Evolutionary conservation across 2,113 vertebrate species (phyloP), one percentile per base, ranked within the genome.

Genomic region (Chamaetylas fuelleborni): DNA sequence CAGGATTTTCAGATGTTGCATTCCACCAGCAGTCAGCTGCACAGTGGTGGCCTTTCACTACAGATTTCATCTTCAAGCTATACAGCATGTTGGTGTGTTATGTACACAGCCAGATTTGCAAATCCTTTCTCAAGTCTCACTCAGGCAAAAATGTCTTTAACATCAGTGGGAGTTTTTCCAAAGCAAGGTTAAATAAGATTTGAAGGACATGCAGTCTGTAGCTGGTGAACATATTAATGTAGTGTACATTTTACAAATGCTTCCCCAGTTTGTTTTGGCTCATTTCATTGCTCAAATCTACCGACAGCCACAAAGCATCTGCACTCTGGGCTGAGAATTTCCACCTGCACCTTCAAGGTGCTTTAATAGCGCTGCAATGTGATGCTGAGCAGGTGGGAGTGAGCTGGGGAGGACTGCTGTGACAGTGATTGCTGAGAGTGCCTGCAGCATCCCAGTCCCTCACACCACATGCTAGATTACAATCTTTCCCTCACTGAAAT

Each of bases 401-500:
- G 77, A 95, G 65, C 82, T 78, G 67, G 73, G 83, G 57, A 90
- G 89, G 88, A 81, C 95, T 93, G 86, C 95, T 93, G 65, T 70
- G 80, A 95, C 92, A 79, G 10, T 93, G 96, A 97, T 96, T 90
- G 88, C 93, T 89, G 89, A 89, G 91, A 88, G 40, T 23, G 79
- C 95, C 93, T 74, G 48, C 78, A 97, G 97, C 93, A 94, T 93
- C 61, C 86, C 69, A 56, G 91, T 92, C 81, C 93, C 83, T 86
- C 91, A 77, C 58, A 50, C 91, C 95, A 76, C 84, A 69, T 17
- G 5, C 60, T 92, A 93, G 95, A 95, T 97, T 97, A 83, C 78
- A 95, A 88, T 90, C 92, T 93, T 95, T 88, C 87, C 88, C 83
- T 97, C 82, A 1, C 25, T 95, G 94, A 97, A 97, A 95, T 93